A percentile compares a stretch with the other conserved stretches of the same genome.
Conservation (phyloP, 2,797 vertebrate species). For the Gymnoscopelus microlampas region DNA sequence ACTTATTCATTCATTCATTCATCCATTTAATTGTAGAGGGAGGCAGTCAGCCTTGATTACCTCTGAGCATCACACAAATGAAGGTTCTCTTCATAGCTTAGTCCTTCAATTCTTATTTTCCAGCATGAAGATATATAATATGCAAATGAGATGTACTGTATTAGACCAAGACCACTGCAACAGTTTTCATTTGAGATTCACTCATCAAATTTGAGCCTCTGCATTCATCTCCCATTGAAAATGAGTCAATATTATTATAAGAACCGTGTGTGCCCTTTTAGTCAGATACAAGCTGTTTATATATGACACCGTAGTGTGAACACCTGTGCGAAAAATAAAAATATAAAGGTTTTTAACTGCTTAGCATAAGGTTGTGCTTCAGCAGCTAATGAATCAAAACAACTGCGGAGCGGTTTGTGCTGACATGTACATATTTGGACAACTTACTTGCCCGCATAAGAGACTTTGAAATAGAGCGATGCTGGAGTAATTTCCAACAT, state of each 20-base stretch:
- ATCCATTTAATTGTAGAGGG: conserved; percentile 36
- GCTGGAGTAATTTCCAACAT: conserved; percentile 37
- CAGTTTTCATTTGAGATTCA: background rate
- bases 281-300: background rate
- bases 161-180: background rate
- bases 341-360: background rate
- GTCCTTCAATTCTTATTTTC: conserved; percentile 17
- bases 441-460: conserved; percentile 22
- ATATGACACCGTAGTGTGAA: background rate
- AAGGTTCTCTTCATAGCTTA: conserved; percentile 14
- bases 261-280: background rate
- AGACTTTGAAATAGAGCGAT: conserved; percentile 3
- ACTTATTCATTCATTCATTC: conserved; percentile 32
- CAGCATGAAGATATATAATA: conserved; percentile 30
- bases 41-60: conserved; percentile 24
- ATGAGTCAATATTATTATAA: no score
- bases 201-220: background rate
- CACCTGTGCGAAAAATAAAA: background rate
- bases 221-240: background rate
- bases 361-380: conserved; percentile 18
- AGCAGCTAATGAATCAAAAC: conserved; percentile 35
- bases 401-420: conserved; percentile 33
- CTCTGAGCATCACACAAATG: conserved; percentile 23
- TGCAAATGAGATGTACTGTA: conserved; percentile 13
- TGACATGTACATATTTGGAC: conserved; percentile 39